phyloP scores from a whole-genome alignment of 2,888 invertebrate genomes.

The Mythimna lalbum region DNA sequence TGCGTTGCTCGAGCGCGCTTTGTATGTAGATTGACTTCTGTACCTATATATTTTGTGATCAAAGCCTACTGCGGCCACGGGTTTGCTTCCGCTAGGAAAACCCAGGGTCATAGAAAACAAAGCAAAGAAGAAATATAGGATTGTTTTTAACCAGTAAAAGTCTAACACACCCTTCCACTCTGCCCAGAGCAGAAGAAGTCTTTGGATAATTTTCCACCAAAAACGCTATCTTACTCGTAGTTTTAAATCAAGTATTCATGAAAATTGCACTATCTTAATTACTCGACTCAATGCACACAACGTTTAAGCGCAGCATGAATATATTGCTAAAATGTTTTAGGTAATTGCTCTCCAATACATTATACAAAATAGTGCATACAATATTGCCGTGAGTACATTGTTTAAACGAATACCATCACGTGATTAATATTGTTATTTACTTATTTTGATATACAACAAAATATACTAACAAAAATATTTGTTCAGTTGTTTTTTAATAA shows the following conservation, averaged over 20 bases:
- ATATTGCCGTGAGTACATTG: conserved; percentile 34
- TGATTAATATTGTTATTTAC: conserved; percentile 26
- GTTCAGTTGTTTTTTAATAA: conserved; percentile 23
- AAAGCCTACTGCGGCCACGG: too few species aligned
- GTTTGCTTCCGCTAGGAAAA: too few species aligned
- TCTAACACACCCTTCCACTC: too few species aligned
- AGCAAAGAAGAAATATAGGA: too few species aligned
- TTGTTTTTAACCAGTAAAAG: too few species aligned
- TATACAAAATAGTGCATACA: conserved; percentile 30
- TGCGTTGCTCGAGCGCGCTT: too few species aligned
- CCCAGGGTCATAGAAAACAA: too few species aligned
- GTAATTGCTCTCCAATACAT: conserved; percentile 45
- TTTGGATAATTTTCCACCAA: too few species aligned
- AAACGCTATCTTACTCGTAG: neutral
- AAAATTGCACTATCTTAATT: neutral
- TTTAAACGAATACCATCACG: conserved; percentile 32
- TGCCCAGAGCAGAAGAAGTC: too few species aligned
- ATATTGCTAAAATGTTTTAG: conserved; percentile 33
- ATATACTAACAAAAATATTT: conserved; percentile 29
- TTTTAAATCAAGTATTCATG: neutral
- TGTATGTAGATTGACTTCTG: too few species aligned
- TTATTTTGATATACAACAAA: conserved; percentile 13
- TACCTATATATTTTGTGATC: too few species aligned
- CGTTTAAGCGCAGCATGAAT: conserved; percentile 21
- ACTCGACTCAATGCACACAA: neutral